Base-by-base conservation (phyloP, 37 sponge, comb jelly and placozoan species). In the Cliona cf. orientalis region DNA sequence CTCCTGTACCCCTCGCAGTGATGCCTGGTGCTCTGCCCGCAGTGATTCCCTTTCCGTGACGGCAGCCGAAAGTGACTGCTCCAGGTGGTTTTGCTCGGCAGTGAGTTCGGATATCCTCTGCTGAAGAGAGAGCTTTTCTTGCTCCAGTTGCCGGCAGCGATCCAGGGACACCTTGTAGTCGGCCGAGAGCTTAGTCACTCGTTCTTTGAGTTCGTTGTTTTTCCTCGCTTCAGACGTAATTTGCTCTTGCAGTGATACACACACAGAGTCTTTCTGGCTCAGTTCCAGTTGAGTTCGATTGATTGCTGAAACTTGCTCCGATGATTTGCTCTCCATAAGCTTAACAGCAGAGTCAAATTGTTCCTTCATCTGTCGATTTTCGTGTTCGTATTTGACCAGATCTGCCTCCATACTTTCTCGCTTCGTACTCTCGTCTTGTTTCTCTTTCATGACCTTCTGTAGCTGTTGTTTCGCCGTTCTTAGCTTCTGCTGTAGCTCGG, bases 321-420 rank as follows among this genome's bases (percentile, higher is more conserved):
- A 21, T 1, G 49, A 21, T 35, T 80, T 67, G 23, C 40, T 40
- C 19, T 87, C 80, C 81, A 87, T 75, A 2, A 80, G 70, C 34
- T 80, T 63, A 35, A 87, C 88, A 29, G 88, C 81, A 9, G 88
- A 80, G 46, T 80, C 75, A 67, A 87, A 87, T 64, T 87, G 88
- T 33, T 74, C 42, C 66, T 87, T 87, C 81, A 87, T 80, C 75
- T 79, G 81, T 42, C 45, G 21, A 28, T 71, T 87, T 59, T 87
- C 88, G 12, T 55, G 49, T 34, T 81, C 23, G 46, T 56, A 35
- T 56, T 41, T 43, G 33, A 28, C 55, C 11, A 87, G 76, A 33
- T 87, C 88, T 32, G 76, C 67, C 17, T 75, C 75, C 62, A 86
- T 5, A 1, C n/a, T 26, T 34, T 73, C 75, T 32, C 37, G 34